Evolutionary conservation across 2,888 invertebrate genomes (phyloP).

Genomic region (Drosophila mayaguana): DNA sequence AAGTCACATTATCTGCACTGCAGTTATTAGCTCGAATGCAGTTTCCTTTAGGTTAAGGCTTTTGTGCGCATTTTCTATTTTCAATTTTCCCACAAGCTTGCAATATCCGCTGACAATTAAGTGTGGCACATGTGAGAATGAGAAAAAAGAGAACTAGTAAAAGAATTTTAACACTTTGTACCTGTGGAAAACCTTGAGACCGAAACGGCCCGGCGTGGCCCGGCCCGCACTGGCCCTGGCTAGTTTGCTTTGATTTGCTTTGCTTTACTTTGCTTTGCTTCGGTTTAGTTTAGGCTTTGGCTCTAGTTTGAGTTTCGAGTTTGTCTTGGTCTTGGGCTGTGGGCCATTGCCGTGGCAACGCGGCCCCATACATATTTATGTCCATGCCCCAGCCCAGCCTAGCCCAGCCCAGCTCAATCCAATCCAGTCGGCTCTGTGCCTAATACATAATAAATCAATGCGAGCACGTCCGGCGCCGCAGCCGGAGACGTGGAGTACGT

Average conservation of each 20-base stretch:
- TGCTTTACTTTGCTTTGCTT: constrained; percentile 1
- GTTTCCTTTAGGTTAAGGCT: neutral
- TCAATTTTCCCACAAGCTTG: constrained; percentile 10
- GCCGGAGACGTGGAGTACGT: constrained; percentile 29
- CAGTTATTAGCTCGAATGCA: neutral
- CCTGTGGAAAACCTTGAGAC: constrained; percentile 64
- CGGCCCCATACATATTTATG: constrained; percentile 65
- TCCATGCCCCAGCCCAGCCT: constrained; percentile 30
- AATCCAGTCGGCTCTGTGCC: constrained; percentile 52
- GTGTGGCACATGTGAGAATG: constrained; percentile 23
- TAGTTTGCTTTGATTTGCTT: constrained; percentile 33
- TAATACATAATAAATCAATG: constrained; percentile 76
- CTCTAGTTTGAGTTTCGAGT: constrained; percentile 36
- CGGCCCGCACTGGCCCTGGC: constrained; percentile 57
- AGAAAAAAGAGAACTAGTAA: constrained; percentile 27
- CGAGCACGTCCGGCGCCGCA: constrained; percentile 54
- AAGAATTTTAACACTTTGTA: constrained; percentile 73
- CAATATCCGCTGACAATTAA: constrained; percentile 35
- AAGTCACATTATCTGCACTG: neutral
- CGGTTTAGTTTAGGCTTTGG: constrained; percentile 18
- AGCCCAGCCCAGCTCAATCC: constrained; percentile 21
- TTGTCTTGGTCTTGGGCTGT: constrained; percentile 59
- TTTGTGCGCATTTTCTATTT: constrained; percentile 5
- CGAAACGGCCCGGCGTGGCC: constrained; percentile 51
- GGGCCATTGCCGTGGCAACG: constrained; percentile 78